Evolutionary conservation across 2,888 invertebrate species (phyloP).

Genomic region (Coleophora deauratella): DNA sequence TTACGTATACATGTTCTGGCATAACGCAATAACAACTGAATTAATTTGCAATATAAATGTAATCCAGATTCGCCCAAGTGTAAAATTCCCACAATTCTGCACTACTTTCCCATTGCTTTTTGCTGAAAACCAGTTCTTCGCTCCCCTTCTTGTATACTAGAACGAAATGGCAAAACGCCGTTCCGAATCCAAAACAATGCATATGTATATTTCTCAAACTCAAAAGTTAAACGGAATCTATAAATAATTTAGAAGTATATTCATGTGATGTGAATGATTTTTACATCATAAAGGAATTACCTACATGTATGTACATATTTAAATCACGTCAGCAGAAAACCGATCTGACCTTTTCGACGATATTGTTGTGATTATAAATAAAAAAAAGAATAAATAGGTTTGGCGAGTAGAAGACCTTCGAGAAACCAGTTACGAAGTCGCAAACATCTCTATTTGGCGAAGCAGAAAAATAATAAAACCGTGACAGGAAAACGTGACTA

Average conservation of each 20-base stretch:
- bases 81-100: constrained; percentile 54
- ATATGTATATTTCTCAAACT: constrained; percentile 15
- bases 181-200: constrained; percentile 8
- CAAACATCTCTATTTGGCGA: constrained; percentile 43
- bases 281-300: too few relatives aligned
- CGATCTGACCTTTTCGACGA: too few relatives aligned
- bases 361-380: too few relatives aligned
- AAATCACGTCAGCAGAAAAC: too few relatives aligned
- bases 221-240: background rate
- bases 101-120: constrained; percentile 34
- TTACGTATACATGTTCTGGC: too few relatives aligned
- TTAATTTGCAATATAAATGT: background rate
- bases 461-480: constrained; percentile 40
- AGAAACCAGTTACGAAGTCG: constrained; percentile 42
- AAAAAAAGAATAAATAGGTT: too few relatives aligned
- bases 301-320: too few relatives aligned
- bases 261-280: too few relatives aligned
- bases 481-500: constrained; percentile 23
- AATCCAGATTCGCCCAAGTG: constrained; percentile 27
- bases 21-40: too few relatives aligned
- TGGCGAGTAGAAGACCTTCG: constrained; percentile 45
- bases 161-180: background rate
- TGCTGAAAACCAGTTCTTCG: constrained; percentile 14
- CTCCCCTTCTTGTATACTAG: background rate
- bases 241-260: background rate